These are phyloP conservation scores for Acipenser transmontanus DNA, from an alignment of 2,797 vertebrate genomes.

Conservation along the genomic window DNA sequence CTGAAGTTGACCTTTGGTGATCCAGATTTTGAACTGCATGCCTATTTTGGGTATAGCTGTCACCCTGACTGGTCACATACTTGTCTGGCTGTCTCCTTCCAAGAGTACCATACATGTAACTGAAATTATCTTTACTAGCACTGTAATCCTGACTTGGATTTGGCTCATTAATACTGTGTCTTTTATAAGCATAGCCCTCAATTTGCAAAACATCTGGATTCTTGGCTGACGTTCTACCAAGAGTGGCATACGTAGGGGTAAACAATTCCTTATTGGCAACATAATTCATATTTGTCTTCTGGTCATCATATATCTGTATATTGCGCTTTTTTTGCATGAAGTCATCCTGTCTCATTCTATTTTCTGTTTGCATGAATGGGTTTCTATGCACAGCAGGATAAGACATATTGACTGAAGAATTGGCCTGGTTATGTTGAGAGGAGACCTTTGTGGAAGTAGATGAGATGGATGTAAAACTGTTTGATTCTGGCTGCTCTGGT, in stretches of 20 bases:
- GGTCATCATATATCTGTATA: constrained; percentile 69
- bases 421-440: constrained; percentile 49
- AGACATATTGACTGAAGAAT: constrained; percentile 30
- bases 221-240: constrained; percentile 58
- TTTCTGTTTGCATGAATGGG: constrained; percentile 29
- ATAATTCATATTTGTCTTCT: constrained; percentile 46
- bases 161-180: constrained; percentile 63
- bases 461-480: constrained; percentile 62
- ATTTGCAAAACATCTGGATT: constrained; percentile 49
- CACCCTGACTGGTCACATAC: constrained; percentile 28
- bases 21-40: constrained; percentile 38
- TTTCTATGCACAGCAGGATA: constrained; percentile 53
- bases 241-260: constrained; percentile 63
- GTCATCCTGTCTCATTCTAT: constrained; percentile 48
- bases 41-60: constrained; percentile 29
- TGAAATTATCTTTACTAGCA: constrained; percentile 29
- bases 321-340: constrained; percentile 65
- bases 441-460: constrained; percentile 59
- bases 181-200: constrained; percentile 40
- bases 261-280: constrained; percentile 49
- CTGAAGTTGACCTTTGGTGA: constrained; percentile 62
- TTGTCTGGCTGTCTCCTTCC: constrained; percentile 36
- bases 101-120: constrained; percentile 38
- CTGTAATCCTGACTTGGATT: constrained; percentile 41
- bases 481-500: constrained; percentile 76